phyloP scores from a whole-genome alignment of 2,888 invertebrate species.

The Xestia c-nigrum region DNA sequence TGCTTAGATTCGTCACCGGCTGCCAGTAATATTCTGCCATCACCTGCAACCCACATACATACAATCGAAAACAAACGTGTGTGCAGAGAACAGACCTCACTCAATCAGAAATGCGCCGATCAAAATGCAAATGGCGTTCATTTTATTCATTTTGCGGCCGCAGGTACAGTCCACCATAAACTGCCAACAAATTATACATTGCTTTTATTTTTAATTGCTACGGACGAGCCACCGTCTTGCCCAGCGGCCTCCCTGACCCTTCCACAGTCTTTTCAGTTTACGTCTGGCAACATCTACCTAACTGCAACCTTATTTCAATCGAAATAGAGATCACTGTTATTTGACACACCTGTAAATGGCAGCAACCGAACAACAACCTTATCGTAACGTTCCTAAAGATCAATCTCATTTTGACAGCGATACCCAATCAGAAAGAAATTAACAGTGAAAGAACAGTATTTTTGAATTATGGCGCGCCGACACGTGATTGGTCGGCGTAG shows the following conservation, averaged over 20 bases:
- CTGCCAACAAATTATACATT: conserved; percentile 88
- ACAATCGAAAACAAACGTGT: conserved; percentile 48
- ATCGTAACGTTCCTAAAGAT: background rate
- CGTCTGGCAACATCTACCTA: background rate
- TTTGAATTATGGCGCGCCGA: conserved; percentile 87
- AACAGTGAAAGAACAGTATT: conserved; percentile 67
- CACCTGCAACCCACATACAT: conserved; percentile 39
- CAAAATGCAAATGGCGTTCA: conserved; percentile 82
- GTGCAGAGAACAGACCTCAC: conserved; percentile 76
- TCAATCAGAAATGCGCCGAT: conserved; percentile 87
- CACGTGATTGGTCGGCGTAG: conserved; percentile 85
- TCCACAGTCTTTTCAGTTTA: conserved; percentile 64
- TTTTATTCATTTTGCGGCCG: conserved; percentile 82
- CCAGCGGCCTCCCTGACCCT: conserved; percentile 82
- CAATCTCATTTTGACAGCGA: conserved; percentile 5
- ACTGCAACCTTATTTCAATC: background rate
- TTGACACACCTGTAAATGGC: background rate
- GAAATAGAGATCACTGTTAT: conserved; percentile 2
- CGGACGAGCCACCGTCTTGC: conserved; percentile 86
- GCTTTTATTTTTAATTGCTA: conserved; percentile 90
- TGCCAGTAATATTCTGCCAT: conserved; percentile 5
- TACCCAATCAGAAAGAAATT: background rate
- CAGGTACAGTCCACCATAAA: conserved; percentile 81
- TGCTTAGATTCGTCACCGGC: no score
- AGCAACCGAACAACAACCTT: background rate